phyloP scores from a whole-genome alignment of 2,888 invertebrate genomes.

The Mechanitis messenoides region DNA sequence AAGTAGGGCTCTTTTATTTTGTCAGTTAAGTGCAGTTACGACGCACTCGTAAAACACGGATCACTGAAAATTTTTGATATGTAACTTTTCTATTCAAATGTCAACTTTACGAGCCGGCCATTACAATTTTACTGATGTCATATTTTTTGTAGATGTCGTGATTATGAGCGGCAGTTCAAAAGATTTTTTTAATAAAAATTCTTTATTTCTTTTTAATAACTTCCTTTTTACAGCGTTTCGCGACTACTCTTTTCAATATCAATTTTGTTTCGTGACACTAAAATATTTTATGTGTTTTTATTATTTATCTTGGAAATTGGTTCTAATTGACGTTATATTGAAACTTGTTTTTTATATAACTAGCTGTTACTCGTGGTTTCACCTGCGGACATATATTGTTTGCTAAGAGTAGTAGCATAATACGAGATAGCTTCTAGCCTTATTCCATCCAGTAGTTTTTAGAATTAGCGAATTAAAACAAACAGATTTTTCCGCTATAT shows the following conservation, averaged over 20 bases:
- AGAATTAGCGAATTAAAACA: too few species aligned
- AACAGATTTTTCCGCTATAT: too few species aligned
- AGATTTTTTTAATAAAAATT: conserved; percentile 56
- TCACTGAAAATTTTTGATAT: conserved; percentile 77
- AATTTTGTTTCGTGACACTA: conserved; percentile 50
- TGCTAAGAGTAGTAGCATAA: too few species aligned
- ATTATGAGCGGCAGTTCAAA: conserved; percentile 68
- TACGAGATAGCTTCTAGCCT: too few species aligned
- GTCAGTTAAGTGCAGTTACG: conserved; percentile 68
- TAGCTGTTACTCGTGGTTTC: not conserved
- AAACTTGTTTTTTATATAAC: conserved; percentile 11
- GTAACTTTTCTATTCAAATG: conserved; percentile 76
- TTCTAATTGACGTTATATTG: conserved; percentile 31
- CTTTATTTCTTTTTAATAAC: conserved; percentile 72
- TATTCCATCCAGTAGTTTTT: too few species aligned
- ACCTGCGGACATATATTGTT: too few species aligned
- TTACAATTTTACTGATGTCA: conserved; percentile 73
- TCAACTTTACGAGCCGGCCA: conserved; percentile 64
- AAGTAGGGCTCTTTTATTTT: conserved; percentile 63
- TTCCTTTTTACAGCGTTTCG: conserved; percentile 49
- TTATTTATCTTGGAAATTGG: conserved; percentile 29
- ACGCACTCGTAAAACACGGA: conserved; percentile 74
- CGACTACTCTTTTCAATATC: conserved; percentile 35
- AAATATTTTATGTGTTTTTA: conserved; percentile 39
- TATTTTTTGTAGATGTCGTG: conserved; percentile 65